Conservation (phyloP, 30 jellyfish, hydroid and myxozoan species). For the Chrysaora quinquecirrha region DNA sequence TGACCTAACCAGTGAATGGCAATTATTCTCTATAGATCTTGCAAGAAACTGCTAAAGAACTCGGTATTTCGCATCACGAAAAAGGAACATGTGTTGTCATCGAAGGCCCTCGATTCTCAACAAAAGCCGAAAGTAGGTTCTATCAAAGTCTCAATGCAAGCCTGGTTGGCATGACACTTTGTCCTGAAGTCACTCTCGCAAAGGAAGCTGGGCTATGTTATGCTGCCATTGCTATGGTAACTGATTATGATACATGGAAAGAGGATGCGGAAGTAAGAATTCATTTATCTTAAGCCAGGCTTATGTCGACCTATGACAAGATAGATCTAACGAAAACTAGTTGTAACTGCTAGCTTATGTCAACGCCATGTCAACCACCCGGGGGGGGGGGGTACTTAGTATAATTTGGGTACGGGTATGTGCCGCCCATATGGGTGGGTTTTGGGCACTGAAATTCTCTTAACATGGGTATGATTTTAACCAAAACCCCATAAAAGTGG, state of each 20-base stretch:
- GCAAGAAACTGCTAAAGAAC: constrained; percentile 74
- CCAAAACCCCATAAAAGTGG: too few species aligned
- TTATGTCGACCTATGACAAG: too few species aligned
- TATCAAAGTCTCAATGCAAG: constrained; percentile 89
- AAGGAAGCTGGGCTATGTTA: constrained; percentile 91
- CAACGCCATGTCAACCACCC: too few species aligned
- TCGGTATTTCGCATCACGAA: constrained; percentile 62
- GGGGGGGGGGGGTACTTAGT: too few species aligned
- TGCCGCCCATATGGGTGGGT: too few species aligned
- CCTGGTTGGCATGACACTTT: constrained; percentile 93
- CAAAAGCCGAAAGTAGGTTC: constrained; percentile 91
- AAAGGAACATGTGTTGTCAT: constrained; percentile 87
- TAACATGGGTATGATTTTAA: too few species aligned
- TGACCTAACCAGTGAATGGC: too few species aligned
- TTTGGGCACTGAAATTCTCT: too few species aligned
- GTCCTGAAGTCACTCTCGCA: constrained; percentile 97
- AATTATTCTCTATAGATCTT: constrained; percentile 28
- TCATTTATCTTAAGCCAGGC: neutral
- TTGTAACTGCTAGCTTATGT: neutral
- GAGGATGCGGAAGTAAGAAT: constrained; percentile 82
- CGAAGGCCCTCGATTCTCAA: constrained; percentile 99
- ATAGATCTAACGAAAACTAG: too few species aligned
- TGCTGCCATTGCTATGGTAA: constrained; percentile 95
- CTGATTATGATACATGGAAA: constrained; percentile 98
- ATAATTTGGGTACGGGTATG: too few species aligned